Conservation (phyloP, 2,797 vertebrate genomes). For the Monodelphis domestica region DNA sequence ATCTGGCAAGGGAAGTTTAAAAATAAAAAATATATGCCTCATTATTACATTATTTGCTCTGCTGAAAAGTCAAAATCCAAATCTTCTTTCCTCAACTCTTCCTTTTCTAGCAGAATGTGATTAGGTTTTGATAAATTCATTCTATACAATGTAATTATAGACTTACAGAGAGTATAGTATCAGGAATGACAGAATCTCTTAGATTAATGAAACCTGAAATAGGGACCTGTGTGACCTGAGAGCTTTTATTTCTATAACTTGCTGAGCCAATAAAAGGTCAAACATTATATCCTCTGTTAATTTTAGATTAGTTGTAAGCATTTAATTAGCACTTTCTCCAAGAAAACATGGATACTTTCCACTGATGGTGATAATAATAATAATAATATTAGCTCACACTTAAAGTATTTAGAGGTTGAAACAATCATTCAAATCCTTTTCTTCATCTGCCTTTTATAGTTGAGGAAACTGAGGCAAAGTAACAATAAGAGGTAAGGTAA, state of each 20-base stretch:
- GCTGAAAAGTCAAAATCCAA: background rate
- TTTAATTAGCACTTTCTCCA: slow-evolving; percentile 78
- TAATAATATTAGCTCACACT: background rate
- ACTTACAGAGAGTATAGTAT: background rate
- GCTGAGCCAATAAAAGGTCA: slow-evolving; percentile 65
- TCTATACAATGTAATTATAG: background rate
- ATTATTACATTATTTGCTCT: background rate
- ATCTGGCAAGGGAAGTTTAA: background rate
- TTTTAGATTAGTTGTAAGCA: slow-evolving; percentile 73
- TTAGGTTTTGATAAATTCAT: slow-evolving; percentile 12
- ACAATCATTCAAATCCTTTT: slow-evolving; percentile 48
- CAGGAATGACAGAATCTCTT: slow-evolving; percentile 31
- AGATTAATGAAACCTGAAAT: slow-evolving; percentile 55
- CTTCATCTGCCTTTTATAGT: slow-evolving; percentile 61
- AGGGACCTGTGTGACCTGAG: slow-evolving; percentile 37
- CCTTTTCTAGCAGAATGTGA: slow-evolving; percentile 1
- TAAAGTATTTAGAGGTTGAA: slow-evolving; percentile 19
- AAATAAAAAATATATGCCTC: background rate
- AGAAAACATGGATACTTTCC: slow-evolving; percentile 55
- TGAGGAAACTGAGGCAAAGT: slow-evolving; percentile 46
- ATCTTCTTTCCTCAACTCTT: slow-evolving; percentile 4
- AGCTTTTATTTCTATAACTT: slow-evolving; percentile 61
- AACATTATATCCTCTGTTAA: slow-evolving; percentile 69
- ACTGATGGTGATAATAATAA: slow-evolving; percentile 53
- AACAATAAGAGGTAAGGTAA: background rate